These are phyloP conservation scores for Teleogryllus occipitalis DNA, from an alignment of 1,140 invertebrate species.

Conservation along the genomic window DNA sequence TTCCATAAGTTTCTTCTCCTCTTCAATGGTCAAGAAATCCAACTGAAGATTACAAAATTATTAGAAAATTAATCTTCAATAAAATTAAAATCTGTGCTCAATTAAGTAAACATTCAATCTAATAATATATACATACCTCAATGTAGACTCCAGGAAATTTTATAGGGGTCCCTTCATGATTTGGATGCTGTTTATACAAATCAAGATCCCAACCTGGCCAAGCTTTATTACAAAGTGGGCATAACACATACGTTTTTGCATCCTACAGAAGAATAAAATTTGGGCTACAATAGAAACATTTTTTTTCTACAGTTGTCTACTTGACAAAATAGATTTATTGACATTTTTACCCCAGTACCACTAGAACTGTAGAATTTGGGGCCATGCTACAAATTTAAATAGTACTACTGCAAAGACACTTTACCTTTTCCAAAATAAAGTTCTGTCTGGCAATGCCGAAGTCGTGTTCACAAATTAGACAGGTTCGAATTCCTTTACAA, in stretches of 20 bases:
- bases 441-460: slow-evolving; percentile 49
- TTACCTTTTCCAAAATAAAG: background rate
- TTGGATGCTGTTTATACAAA: slow-evolving; percentile 51
- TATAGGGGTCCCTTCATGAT: slow-evolving; percentile 51
- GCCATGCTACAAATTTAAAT: background rate
- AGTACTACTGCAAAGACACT: slow-evolving; percentile 8
- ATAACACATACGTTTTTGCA: slow-evolving; percentile 60
- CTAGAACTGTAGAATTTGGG: background rate
- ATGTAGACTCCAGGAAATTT: slow-evolving; percentile 63
- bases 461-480: slow-evolving; percentile 71
- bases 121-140: slow-evolving; percentile 33
- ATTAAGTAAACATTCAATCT: background rate
- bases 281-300: background rate
- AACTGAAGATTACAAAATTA: slow-evolving; percentile 33
- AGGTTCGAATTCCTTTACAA: slow-evolving; percentile 86
- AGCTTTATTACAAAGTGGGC: slow-evolving; percentile 60
- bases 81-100: background rate
- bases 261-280: slow-evolving; percentile 36
- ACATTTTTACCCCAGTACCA: background rate
- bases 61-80: background rate
- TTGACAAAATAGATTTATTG: slow-evolving; percentile 6
- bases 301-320: background rate
- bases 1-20: slow-evolving; percentile 58
- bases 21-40: slow-evolving; percentile 65
- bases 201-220: slow-evolving; percentile 62